These are phyloP conservation scores for Molossus alvarezi DNA, from an alignment of 2,797 vertebrate genomes.

Conservation along the genomic window DNA sequence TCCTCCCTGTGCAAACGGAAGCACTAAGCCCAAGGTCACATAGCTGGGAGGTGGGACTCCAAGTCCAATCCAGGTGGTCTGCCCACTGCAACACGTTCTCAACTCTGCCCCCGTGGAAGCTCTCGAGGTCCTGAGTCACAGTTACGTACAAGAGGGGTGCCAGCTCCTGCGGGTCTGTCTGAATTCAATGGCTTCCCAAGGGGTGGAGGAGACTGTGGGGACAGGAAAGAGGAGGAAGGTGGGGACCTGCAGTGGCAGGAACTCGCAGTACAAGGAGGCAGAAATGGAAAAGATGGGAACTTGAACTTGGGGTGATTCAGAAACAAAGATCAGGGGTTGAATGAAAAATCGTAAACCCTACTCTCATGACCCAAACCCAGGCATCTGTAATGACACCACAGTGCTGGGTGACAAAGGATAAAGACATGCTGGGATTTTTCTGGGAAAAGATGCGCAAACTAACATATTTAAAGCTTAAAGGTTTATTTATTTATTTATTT, in stretches of 20 bases:
- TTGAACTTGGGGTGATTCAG: background rate
- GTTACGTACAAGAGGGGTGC: background rate
- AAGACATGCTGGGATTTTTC: background rate
- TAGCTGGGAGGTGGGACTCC: background rate
- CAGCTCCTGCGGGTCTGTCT: background rate
- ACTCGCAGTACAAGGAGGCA: background rate
- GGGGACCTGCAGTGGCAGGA: too few species aligned
- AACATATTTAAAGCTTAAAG: slow-evolving; percentile 34
- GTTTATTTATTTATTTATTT: background rate
- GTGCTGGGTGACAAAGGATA: background rate
- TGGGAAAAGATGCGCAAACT: background rate
- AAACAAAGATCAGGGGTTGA: background rate
- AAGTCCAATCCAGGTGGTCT: background rate
- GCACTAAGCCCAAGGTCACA: background rate
- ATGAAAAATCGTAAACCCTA: background rate
- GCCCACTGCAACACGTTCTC: rapidly evolving
- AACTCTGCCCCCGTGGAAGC: rapidly evolving
- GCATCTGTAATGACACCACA: rapidly evolving
- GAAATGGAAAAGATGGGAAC: background rate
- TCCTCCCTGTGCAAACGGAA: background rate
- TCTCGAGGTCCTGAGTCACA: background rate
- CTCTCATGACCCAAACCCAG: rapidly evolving
- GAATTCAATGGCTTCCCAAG: background rate
- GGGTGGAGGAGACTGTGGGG: background rate
- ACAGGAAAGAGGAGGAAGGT: background rate